Conservation (phyloP, 2,113 vertebrate species). For the Ammodytes dubius region DNA sequence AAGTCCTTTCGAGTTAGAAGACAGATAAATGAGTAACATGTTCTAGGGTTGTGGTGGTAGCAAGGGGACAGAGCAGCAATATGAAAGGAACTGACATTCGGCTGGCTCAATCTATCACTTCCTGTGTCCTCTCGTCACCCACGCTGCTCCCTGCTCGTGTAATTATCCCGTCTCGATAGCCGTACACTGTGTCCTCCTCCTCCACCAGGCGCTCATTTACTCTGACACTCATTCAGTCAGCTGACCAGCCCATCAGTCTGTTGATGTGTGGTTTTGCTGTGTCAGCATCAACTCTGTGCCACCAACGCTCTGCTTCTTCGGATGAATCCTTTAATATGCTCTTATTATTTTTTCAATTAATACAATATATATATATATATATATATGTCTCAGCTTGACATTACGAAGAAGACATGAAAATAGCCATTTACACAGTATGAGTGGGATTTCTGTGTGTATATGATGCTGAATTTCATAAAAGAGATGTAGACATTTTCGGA, state of each 20-base stretch:
- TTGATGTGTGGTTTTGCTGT: conserved; percentile 12
- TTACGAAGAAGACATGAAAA: no score
- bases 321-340: not conserved
- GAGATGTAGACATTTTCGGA: not conserved
- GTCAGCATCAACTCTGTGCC: conserved; percentile 19
- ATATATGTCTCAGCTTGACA: not conserved
- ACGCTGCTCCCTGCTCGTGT: conserved; percentile 41
- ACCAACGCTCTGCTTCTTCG: not conserved
- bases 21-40: no score
- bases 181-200: conserved; percentile 23
- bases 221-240: conserved; percentile 27
- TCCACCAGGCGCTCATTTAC: conserved; percentile 34
- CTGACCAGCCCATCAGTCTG: not conserved
- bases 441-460: not conserved
- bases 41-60: not conserved
- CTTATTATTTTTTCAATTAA: not conserved
- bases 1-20: no score
- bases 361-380: no score
- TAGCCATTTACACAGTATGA: no score
- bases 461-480: not conserved
- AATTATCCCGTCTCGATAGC: conserved; percentile 43
- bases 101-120: conserved; percentile 41
- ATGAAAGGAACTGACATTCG: conserved; percentile 39
- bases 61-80: conserved; percentile 13
- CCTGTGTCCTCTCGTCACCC: conserved; percentile 48